These are phyloP conservation scores for Corynorhinus townsendii DNA, from an alignment of 2,113 vertebrate species.

Conservation along the genomic window DNA sequence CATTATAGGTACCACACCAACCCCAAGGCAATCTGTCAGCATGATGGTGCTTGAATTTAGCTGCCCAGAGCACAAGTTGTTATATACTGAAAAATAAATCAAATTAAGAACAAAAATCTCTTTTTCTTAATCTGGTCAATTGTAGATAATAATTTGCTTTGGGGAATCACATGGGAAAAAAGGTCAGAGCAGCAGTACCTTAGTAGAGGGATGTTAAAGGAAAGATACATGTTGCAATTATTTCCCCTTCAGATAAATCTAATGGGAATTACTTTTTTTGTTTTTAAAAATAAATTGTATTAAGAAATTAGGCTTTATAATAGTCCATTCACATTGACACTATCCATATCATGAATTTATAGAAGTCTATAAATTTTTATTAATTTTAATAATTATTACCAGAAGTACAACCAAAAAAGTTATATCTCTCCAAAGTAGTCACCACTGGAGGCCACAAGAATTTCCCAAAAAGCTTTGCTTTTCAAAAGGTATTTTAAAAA, in stretches of 20 bases:
- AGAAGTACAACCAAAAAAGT: neutral
- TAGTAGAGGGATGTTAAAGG: neutral
- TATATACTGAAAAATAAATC: neutral
- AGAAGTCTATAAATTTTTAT: neutral
- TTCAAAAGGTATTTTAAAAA: conserved; percentile 6
- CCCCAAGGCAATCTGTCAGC: neutral
- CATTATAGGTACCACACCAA: neutral
- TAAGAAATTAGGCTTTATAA: neutral
- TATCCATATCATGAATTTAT: neutral
- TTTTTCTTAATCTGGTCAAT: neutral
- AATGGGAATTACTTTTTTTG: neutral
- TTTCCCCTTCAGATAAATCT: neutral
- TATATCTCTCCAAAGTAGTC: neutral
- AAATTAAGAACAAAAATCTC: neutral
- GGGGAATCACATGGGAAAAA: neutral
- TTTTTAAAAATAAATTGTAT: neutral
- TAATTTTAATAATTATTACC: neutral
- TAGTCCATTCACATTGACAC: neutral
- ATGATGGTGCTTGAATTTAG: neutral
- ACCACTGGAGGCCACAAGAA: neutral
- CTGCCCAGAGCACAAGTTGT: neutral
- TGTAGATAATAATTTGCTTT: neutral
- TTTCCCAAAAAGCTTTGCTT: neutral
- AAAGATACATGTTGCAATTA: neutral
- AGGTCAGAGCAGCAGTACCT: neutral